Evolutionary conservation across 2,113 vertebrate genomes (phyloP).

Genomic region (Opisthocomus hoazin): DNA sequence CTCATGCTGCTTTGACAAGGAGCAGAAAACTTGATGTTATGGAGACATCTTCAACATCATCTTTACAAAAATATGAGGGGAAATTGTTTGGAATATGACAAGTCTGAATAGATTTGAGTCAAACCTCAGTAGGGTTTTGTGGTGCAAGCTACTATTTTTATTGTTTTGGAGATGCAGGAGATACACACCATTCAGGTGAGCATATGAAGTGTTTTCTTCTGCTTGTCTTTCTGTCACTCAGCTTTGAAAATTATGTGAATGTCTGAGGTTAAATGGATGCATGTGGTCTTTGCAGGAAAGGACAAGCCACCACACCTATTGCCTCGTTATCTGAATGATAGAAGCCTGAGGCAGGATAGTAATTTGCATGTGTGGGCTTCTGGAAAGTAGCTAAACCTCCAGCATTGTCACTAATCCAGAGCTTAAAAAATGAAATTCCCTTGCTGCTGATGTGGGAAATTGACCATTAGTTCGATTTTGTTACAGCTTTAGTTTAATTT

Average conservation of each 20-base stretch:
- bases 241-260: not conserved
- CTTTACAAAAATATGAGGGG: not conserved
- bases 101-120: not conserved
- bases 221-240: not conserved
- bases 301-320: not conserved
- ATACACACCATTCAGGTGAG: not conserved
- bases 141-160: not conserved
- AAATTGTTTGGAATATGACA: not conserved
- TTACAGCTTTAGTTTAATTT: no score
- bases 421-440: conserved; percentile 1
- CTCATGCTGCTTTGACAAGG: not conserved
- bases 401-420: not conserved
- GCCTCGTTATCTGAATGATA: not conserved
- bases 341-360: no score
- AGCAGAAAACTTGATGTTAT: not conserved
- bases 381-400: not conserved
- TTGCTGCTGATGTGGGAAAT: no score
- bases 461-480: no score
- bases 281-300: not conserved
- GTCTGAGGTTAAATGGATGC: not conserved
- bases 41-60: not conserved
- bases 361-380: not conserved
- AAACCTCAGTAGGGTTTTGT: not conserved
- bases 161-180: not conserved
- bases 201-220: not conserved